Evolutionary conservation across 2,113 vertebrate genomes (phyloP).

Genomic region (Cavia aperea): DNA sequence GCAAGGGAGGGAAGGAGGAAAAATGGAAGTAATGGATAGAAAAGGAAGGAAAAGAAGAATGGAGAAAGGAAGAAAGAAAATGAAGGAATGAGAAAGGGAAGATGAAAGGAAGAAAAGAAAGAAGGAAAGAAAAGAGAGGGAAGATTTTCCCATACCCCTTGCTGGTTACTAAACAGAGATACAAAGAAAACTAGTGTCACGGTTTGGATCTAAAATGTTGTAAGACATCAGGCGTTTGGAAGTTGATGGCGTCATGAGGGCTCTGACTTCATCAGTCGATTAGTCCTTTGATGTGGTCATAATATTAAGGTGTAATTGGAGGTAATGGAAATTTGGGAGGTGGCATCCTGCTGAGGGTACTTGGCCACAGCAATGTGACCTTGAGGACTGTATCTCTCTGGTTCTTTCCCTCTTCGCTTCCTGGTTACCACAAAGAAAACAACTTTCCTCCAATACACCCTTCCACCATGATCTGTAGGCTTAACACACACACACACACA

Average conservation of each 20-base stretch:
- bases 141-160: neutral
- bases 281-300: neutral
- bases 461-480: no score
- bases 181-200: neutral
- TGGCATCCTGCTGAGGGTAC: neutral
- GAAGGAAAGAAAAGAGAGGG: neutral
- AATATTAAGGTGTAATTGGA: neutral
- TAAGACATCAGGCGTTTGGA: neutral
- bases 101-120: no score
- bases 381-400: neutral
- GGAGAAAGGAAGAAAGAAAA: neutral
- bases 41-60: accelerated
- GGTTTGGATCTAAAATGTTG: neutral
- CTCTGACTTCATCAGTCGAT: neutral
- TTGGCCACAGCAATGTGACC: neutral
- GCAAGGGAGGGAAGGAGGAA: neutral
- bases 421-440: no score
- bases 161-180: neutral
- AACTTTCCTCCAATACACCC: no score
- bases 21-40: neutral
- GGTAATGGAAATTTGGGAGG: neutral
- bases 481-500: no score
- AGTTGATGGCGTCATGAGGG: neutral
- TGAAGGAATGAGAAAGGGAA: neutral
- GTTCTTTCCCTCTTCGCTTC: no score